A percentile compares a stretch with the other conserved stretches of the same genome.
phyloP scores from a whole-genome alignment of 2,113 vertebrate genomes.

The Pterocles burchelli region DNA sequence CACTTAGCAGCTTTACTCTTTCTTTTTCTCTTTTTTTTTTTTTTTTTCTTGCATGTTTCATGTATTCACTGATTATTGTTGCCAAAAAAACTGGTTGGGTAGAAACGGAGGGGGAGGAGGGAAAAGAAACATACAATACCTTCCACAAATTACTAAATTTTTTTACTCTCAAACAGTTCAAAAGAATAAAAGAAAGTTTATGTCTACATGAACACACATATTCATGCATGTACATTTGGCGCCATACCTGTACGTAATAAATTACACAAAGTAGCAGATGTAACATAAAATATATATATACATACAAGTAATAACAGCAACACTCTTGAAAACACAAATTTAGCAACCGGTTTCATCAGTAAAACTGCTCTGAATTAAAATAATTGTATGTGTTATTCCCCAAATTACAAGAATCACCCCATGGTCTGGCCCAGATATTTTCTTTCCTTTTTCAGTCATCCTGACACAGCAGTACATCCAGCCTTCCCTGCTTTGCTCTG shows the following conservation, averaged over 20 bases:
- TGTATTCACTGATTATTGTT: background rate
- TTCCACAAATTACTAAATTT: background rate
- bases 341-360: background rate
- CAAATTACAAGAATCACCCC: background rate
- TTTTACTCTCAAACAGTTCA: background rate
- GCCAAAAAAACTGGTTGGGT: background rate
- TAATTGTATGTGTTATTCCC: background rate
- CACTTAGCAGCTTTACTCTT: background rate
- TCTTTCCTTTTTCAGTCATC: background rate
- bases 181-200: no score
- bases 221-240: background rate
- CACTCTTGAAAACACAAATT: background rate
- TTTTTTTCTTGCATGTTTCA: background rate
- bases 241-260: background rate
- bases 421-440: background rate
- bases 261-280: background rate
- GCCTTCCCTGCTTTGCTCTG: background rate
- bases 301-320: background rate
- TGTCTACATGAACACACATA: background rate
- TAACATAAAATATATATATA: rapidly evolving
- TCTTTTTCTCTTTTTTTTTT: background rate
- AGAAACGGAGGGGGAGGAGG: background rate
- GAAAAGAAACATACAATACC: background rate
- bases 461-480: background rate
- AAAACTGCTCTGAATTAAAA: background rate